Conservation (phyloP, 2,797 vertebrate genomes). For the Arnoldichthys spilopterus region DNA sequence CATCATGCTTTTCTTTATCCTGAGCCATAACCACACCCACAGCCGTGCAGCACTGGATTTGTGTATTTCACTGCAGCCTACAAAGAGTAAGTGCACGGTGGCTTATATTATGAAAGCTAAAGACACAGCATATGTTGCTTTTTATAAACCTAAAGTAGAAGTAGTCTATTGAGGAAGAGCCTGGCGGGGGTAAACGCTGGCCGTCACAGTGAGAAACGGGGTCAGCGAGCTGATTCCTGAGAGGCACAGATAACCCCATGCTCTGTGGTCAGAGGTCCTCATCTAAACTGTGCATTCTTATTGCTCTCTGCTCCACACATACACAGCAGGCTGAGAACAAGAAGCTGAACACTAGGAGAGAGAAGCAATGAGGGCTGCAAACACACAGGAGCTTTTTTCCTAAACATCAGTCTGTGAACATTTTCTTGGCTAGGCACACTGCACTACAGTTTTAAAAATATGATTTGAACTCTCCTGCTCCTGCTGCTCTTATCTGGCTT, state of each 20-base stretch:
- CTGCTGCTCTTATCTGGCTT: no score
- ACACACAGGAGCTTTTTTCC: background rate
- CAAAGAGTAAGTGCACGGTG: background rate
- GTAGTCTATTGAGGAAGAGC: slow-evolving; percentile 42
- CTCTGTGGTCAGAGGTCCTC: slow-evolving; percentile 61
- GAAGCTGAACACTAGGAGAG: background rate
- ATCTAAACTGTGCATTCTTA: slow-evolving; percentile 57
- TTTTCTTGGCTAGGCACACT: no score
- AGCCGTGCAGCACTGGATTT: slow-evolving; percentile 7
- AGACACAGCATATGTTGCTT: slow-evolving; percentile 47
- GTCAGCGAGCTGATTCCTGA: slow-evolving; percentile 67
- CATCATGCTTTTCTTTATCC: background rate
- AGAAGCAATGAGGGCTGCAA: background rate
- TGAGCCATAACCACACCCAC: background rate
- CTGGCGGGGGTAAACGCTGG: slow-evolving; percentile 58
- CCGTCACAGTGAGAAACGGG: slow-evolving; percentile 64
- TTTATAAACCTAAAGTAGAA: slow-evolving; percentile 56
- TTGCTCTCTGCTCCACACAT: slow-evolving; percentile 7
- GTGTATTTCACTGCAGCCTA: background rate
- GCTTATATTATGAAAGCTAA: slow-evolving; percentile 14
- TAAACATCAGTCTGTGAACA: no score
- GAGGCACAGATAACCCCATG: slow-evolving; percentile 68
- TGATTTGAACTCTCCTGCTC: no score
- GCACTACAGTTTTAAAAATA: no score
- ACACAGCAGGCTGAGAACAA: slow-evolving; percentile 30